A percentile compares a stretch with the other conserved stretches of the same genome.
These are phyloP conservation scores for Apomyelois bistriatella DNA, from an alignment of 2,888 invertebrate species.

Conservation along the genomic window DNA sequence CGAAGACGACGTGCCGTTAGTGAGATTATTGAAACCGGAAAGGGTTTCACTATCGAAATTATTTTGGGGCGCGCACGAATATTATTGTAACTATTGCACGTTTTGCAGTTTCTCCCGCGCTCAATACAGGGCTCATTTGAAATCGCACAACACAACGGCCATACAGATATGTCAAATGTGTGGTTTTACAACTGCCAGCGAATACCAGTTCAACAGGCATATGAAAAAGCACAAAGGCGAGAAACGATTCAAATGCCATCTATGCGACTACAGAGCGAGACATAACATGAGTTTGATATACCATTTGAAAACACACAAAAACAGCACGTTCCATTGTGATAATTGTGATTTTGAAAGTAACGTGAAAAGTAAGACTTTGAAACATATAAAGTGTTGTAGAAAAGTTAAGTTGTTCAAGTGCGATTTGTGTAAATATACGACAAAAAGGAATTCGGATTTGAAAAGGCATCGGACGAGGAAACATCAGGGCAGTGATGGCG, in stretches of 20 bases:
- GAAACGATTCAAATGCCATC: conserved; percentile 46
- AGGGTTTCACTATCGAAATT: conserved; percentile 19
- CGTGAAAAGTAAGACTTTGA: conserved; percentile 18
- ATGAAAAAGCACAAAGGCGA: conserved; percentile 48
- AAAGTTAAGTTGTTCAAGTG: conserved; percentile 27
- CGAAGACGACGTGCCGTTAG: conserved; percentile 61
- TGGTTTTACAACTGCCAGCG: conserved; percentile 47
- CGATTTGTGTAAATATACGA: conserved; percentile 35
- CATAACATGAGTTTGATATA: conserved; percentile 58
- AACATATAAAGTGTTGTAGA: conserved; percentile 21
- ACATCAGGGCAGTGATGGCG: conserved; percentile 27
- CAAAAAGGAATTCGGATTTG: conserved; percentile 38
- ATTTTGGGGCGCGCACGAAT: conserved; percentile 36
- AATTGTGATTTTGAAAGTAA: conserved; percentile 25
- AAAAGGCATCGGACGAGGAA: conserved; percentile 32
- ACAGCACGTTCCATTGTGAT: not conserved
- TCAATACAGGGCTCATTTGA: conserved; percentile 32
- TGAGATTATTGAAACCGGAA: conserved; percentile 33
- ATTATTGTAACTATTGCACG: conserved; percentile 47
- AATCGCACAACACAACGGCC: conserved; percentile 24
- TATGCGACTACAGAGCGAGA: conserved; percentile 50
- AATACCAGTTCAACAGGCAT: conserved; percentile 40
- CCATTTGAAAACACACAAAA: conserved; percentile 49
- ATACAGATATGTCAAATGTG: conserved; percentile 50
- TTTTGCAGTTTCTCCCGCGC: conserved; percentile 23